phyloP scores from a whole-genome alignment of 2,888 invertebrate genomes.

The Caenorhabditis sp. region DNA sequence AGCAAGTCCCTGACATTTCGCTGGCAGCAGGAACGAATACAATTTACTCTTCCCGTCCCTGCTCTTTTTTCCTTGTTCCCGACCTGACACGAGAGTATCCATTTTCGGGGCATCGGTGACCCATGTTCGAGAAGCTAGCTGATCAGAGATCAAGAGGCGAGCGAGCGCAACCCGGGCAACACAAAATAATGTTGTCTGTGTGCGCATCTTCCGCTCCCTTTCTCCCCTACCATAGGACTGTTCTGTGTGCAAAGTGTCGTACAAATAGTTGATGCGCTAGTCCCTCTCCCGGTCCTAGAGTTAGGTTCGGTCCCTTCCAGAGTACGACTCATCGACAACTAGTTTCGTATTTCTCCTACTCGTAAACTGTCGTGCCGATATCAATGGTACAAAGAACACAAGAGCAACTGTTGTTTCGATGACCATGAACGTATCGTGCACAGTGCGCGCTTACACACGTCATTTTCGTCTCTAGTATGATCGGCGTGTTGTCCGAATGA shows the following conservation, averaged over 20 bases:
- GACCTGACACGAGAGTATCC: conserved; percentile 8
- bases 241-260: conserved; percentile 42
- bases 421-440: not conserved
- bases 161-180: conserved; percentile 26
- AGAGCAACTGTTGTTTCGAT: conserved; percentile 1
- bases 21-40: too few species aligned
- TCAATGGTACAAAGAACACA: not conserved
- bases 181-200: conserved; percentile 52
- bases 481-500: not conserved
- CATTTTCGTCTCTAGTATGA: conserved; percentile 22
- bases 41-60: too few species aligned
- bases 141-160: conserved; percentile 55
- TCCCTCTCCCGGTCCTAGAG: conserved; percentile 2
- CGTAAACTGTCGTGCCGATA: too few species aligned
- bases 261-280: conserved; percentile 51
- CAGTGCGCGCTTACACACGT: not conserved
- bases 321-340: too few species aligned
- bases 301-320: too few species aligned
- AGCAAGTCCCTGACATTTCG: too few species aligned
- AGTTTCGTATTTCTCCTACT: too few species aligned
- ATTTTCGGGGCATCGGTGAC: conserved; percentile 32
- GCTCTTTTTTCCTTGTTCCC: too few species aligned
- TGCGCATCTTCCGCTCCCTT: conserved; percentile 25
- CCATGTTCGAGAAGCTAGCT: conserved; percentile 27
- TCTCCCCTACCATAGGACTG: conserved; percentile 17